Evolutionary conservation across 2,113 vertebrate species (phyloP).

Genomic region (Lycocorax pyrrhopterus): DNA sequence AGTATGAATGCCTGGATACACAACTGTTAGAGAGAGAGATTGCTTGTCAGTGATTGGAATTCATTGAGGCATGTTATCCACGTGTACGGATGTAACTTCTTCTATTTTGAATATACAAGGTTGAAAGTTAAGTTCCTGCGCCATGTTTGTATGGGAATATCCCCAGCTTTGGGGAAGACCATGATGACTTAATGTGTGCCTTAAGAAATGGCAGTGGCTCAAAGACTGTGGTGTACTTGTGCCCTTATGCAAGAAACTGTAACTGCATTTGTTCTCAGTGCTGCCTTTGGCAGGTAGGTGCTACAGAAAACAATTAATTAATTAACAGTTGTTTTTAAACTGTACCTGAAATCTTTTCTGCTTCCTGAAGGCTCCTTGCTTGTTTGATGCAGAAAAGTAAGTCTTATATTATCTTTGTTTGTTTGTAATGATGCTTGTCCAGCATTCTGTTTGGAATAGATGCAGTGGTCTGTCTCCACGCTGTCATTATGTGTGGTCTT

Average conservation of each 20-base stretch:
- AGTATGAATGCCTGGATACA: background rate
- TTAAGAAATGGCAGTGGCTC: background rate
- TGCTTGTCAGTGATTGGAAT: background rate
- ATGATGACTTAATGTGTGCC: background rate
- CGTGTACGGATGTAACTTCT: fast-evolving
- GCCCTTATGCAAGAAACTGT: background rate
- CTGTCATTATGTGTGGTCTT: background rate
- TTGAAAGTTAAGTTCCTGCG: background rate
- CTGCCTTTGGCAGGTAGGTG: background rate
- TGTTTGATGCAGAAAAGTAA: background rate
- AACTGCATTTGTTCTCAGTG: background rate
- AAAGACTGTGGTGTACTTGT: background rate
- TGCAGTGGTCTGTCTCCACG: background rate
- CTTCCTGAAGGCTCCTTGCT: background rate
- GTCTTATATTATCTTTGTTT: background rate
- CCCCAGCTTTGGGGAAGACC: background rate
- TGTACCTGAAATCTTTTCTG: background rate
- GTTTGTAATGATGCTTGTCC: background rate
- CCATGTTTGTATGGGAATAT: background rate
- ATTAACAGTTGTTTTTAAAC: background rate
- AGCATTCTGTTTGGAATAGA: background rate
- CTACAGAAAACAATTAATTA: background rate
- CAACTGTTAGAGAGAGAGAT: background rate
- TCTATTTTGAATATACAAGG: fast-evolving
- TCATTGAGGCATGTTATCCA: background rate